Base-by-base conservation (phyloP, 2,113 vertebrate genomes). In the Tachysurus fulvidraco region DNA sequence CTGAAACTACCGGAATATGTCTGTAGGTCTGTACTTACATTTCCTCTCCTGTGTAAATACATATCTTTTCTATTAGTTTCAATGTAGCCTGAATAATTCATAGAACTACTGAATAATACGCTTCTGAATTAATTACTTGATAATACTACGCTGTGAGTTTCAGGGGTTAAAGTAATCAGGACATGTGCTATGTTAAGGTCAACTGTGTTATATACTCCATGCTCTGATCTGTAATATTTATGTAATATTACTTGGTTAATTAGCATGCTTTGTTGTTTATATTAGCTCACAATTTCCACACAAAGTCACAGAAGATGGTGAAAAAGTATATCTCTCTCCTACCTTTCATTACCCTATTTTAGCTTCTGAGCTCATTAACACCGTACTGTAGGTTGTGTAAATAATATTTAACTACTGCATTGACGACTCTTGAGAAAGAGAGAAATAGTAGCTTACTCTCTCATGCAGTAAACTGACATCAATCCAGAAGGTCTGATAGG, bases 51-150 rank as follows among this genome's bases (percentile, higher is more conserved):
- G 14, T 81, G 78, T 25, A 60, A 36, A 81, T 44, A 60, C 78
- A 60, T 81, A 23, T 55, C 30, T 81, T 60, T 81, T 5, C 55
- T 60, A 81, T 81, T 44, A 60, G 19, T 60, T 25, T 25, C 55
- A 41, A 23, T 81, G 55, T 44, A 25, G 30, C 25, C 9, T 81
- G 55, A 81, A 81, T 81, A 81, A 81, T 81, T 81, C 78, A 81
- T 60, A 41, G 17, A 13, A 41, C 17, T 59, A 60, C 30, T 44
- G 25, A 78, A 52, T 78, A 78, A 78, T 78, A 78, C 3, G 30
- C 6, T 81, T 41, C 57, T 10, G 55, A 60, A 81, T 60, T 41
- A 23, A 41, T 81, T 59, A 81, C 11, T 60, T 55, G 23, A 81
- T 13, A 23, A 81, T 23, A 60, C 10, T 6, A 81, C 36, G 54